Evolutionary conservation across 2,888 invertebrate species (phyloP), one percentile per base, ranked within the genome.

Genomic region (Ennomos quercinarius): DNA sequence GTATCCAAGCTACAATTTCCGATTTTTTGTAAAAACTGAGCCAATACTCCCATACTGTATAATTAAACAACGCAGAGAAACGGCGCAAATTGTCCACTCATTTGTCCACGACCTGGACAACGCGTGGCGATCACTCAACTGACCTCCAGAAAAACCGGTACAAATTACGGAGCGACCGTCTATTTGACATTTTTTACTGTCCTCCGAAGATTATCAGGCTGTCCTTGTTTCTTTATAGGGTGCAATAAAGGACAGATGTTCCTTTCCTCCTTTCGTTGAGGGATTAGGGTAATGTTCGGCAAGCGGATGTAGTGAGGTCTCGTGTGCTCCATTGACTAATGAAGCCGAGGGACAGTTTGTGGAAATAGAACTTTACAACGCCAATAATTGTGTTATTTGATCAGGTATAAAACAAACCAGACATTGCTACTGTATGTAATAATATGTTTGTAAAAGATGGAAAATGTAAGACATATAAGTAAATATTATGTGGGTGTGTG

Each of bases 91-190:
- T 82, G 78, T 79, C 76, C 78, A 66, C 73, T 72, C 79, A 84
- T 85, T 86, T 86, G 80, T 86, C 82, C 80, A 63, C 71, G 66
- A 64, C 72, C 73, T 71, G 64, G 76, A 69, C 76, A 84, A 85
- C 83, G 83, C 74, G 76, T 74, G 76, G 78, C 67, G 71, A 85
- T 86, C 81, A 77, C 77, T 86, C 82, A 82, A 66, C 58, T 57
- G 74, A 73, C 78, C 76, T 73, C 63, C 69, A 70, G 71, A 74
- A 74, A 73, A 72, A 73, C 65, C 61, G 62, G 67, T 69, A 64
- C 63, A 74, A 73, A 73, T 68, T 73, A 66, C 64, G 35, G 66
- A 57, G 66, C 66, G 65, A 70, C 53, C 42, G 61, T 68, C 51
- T 56, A 43, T 55, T 54, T 50, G 47, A 55, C 55, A 61, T 61